Evolutionary conservation across 1,140 invertebrate genomes (phyloP), one percentile per base, ranked within the genome.

Genomic region (Nephotettix cincticeps): DNA sequence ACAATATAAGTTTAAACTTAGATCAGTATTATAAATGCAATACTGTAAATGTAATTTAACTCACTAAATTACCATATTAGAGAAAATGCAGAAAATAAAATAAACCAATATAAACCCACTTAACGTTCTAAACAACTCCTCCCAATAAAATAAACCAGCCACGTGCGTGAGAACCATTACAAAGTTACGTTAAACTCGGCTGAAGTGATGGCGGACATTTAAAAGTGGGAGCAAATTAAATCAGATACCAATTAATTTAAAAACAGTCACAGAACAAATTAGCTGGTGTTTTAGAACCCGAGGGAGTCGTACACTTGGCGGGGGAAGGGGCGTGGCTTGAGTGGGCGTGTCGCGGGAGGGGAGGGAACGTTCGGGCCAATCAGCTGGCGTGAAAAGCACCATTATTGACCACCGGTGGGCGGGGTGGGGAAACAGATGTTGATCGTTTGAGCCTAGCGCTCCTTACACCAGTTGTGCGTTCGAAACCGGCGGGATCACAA

Each of bases 191-290:
- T 61, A 61, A 61, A 61, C 56, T 61, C 25, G 14, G 28, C 6
- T n/a, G 17, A 51, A 51, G 56, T 61, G 56, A 61, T 29, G 56
- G 56, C 56, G 23, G 56, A 61, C 56, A 61, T 61, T 61, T 61
- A 61, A 36, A 61, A 61, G 23, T 25, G 56, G 27, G 56, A 61
- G 56, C 56, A 61, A 61, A 61, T 61, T 61, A 61, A 61, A 61
- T 61, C 56, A 61, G 56, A 61, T 61, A 14, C 27, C 56, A 61
- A 61, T 61, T 61, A 61, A 61, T 61, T 61, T 61, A 61, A 61
- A 61, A 61, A 61, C 56, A 61, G 56, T 61, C 56, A 61, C 47
- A 28, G 56, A 27, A 61, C 56, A 61, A 61, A 61, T 61, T 61
- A 61, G 56, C 21, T 61, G 56, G 56, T 61, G 56, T 61, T 51